Evolutionary conservation across 2,888 invertebrate genomes (phyloP), one percentile per base, ranked within the genome.

Genomic region (Aspidiotus rigidus): DNA sequence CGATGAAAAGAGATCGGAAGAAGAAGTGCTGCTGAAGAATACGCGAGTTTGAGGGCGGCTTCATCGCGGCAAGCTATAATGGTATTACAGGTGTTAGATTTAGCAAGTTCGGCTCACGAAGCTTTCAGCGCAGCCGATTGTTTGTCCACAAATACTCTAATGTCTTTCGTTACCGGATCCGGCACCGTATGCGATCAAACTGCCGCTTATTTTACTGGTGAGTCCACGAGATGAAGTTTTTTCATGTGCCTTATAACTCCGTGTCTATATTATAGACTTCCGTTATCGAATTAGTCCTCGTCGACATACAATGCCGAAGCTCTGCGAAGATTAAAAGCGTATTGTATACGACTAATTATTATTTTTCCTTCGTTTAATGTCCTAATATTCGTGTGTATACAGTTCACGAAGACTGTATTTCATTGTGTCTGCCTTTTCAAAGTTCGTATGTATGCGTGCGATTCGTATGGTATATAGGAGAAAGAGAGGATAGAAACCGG

Each of bases 81-180:
- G 88, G 86, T 88, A 79, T 83, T 88, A 77, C 87, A 87, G 80
- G 86, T 87, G 83, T 81, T 86, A 76, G 83, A 83, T 78, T 80
- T 82, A 74, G 81, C 83, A 76, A 80, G 78, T 74, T 79, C 80
- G 72, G 84, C 62, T 62, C 42, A 85, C 76, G 84, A 85, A 78
- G 88, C 86, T 78, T 86, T 87, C 80, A 87, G 86, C 78, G 84
- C 82, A 79, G 84, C 84, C 75, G 83, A 83, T 55, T 66, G 64
- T 62, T 62, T 67, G 15, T 62, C 67, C 28, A 55, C 53, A 49
- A 63, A 53, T 55, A 62, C 42, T 56, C 41, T 62, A 13, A 69
- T 69, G 69, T 69, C 69, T 17, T 69, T 63, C 39, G 57, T 62
- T 16, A 28, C 62, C 69, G 69, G 55, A 54, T 66, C 67, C 15